phyloP scores from a whole-genome alignment of 2,888 invertebrate genomes.

The Melanophora roralis region DNA sequence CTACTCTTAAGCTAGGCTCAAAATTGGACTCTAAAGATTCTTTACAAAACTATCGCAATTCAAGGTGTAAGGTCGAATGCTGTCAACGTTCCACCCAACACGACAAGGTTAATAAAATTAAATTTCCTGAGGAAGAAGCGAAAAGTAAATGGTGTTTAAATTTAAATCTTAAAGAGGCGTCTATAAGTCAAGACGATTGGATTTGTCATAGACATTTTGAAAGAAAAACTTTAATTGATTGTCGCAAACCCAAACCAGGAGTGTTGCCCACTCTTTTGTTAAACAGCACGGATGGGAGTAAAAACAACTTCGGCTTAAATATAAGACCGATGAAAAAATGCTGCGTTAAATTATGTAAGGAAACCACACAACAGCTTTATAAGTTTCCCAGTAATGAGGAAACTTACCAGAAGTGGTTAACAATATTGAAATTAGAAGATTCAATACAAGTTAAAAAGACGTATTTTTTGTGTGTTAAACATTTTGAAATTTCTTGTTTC shows the following conservation, averaged over 20 bases:
- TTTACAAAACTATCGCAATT: background rate
- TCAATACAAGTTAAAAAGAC: conserved; percentile 17
- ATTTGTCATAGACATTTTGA: conserved; percentile 71
- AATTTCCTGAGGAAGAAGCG: conserved; percentile 56
- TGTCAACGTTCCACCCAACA: conserved; percentile 50
- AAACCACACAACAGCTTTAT: background rate
- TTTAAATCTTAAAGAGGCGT: conserved; percentile 53
- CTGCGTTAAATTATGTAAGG: conserved; percentile 66
- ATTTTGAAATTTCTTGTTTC: conserved; percentile 64
- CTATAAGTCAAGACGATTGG: conserved; percentile 37
- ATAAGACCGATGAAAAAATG: background rate
- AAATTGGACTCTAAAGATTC: background rate
- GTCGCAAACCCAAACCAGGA: conserved; percentile 52
- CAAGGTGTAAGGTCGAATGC: conserved; percentile 50
- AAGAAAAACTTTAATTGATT: conserved; percentile 64
- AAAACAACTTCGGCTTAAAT: background rate
- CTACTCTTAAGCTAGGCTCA: conserved; percentile 67
- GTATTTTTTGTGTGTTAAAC: conserved; percentile 65
- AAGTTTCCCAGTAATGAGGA: background rate
- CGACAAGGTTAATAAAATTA: conserved; percentile 53
- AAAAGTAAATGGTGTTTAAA: conserved; percentile 68
- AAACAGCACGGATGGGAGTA: conserved; percentile 48
- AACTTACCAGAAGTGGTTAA: conserved; percentile 66
- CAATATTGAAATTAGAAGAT: conserved; percentile 64
- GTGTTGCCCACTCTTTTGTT: conserved; percentile 69